Percentiles rank a stretch among this genome's conserved stretches.
phyloP scores from a whole-genome alignment of 2,888 invertebrate species.

The Dryomyza anilis region DNA sequence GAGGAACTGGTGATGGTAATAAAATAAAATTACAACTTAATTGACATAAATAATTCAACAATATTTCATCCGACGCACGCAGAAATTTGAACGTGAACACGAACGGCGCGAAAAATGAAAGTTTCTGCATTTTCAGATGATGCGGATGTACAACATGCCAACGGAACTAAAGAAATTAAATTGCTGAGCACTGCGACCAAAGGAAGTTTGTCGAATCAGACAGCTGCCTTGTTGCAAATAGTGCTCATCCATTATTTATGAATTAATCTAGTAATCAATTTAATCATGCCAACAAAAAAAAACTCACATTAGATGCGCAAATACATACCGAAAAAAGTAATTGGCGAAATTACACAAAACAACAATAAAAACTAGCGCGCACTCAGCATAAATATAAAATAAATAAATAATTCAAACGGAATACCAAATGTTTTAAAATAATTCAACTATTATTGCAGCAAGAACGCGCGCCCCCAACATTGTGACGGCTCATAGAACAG shows the following conservation, averaged over 20 bases:
- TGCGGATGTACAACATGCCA: not conserved
- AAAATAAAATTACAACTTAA: slow-evolving; percentile 50
- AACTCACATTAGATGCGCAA: not conserved
- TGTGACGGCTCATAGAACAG: too few relatives aligned
- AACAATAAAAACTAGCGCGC: not conserved
- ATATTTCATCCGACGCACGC: slow-evolving; percentile 36
- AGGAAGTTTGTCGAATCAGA: not conserved
- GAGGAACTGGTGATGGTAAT: slow-evolving; percentile 42
- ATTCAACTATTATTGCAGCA: not conserved
- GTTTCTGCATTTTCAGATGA: not conserved
- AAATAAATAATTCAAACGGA: not conserved
- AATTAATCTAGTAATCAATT: slow-evolving; percentile 49
- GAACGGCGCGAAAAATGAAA: not conserved
- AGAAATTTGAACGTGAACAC: not conserved
- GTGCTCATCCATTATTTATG: slow-evolving; percentile 50
- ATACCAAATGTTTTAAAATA: not conserved
- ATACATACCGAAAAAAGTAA: too few relatives aligned
- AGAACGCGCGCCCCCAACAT: too few relatives aligned
- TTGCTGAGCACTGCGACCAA: not conserved
- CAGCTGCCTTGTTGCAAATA: slow-evolving; percentile 40
- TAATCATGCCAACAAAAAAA: too few relatives aligned
- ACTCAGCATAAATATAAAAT: not conserved
- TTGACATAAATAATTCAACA: slow-evolving; percentile 49
- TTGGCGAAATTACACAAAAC: not conserved
- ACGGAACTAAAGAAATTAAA: not conserved